Evolutionary conservation across 2,888 invertebrate species (phyloP), one percentile per base, ranked within the genome.

Genomic region (Nephrotoma appendiculata): DNA sequence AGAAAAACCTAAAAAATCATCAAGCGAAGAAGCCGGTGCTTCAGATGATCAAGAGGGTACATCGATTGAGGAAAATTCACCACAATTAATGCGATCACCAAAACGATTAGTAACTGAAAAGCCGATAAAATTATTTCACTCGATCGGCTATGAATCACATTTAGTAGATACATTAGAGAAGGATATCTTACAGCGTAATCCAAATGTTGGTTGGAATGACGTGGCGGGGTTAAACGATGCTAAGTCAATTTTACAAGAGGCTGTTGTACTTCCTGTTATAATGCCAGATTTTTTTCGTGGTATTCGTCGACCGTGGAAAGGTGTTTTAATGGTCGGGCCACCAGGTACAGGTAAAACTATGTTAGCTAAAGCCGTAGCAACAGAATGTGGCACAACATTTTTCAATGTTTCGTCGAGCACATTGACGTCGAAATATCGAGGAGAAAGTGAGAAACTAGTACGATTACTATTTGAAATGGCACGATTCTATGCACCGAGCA

Each of bases 281-380:
- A 96, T 97, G 94, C 97, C 97, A 0, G 96, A 97, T 89, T 97
- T 96, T 91, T 98, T 98, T 90, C 96, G 95, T 92, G 96, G 96
- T 45, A 96, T 97, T 88, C 93, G 97, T 45, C 92, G 96, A 88
- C 97, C 97, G 0, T 97, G 96, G 97, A 95, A 95, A 91, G 96
- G 95, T 52, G 85, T 85, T 85, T 42, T 85, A 19, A 85, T 85
- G 85, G 85, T 85, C 9, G 85, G 85, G 7, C 85, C 85, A 43
- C 85, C 86, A 19, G 44, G 86, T 71, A 96, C 96, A 0, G 96
- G 96, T 0, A 97, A 97, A 91, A 97, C 96, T 0, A 93, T 96
- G 92, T 92, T 97, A 88, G 96, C 96, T 1, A 94, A 97, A 89
- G 97, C 97, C 0, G 97, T 97, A 12, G 97, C 97, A 31, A 97